Conservation (phyloP, 2,113 vertebrate species). For the Stegostoma tigrinum region DNA sequence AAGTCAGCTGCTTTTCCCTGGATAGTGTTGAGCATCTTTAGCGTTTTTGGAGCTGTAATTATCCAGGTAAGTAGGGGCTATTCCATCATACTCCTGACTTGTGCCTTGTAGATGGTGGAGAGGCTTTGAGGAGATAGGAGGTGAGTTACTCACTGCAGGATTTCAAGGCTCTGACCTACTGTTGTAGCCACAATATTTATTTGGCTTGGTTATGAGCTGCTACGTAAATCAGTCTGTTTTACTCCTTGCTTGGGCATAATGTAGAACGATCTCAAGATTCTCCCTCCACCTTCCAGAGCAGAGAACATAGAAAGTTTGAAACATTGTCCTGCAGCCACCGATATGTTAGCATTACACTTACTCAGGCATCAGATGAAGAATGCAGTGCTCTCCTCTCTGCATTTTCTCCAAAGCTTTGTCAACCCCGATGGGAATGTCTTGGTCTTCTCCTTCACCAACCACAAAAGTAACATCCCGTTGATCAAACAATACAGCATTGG, state of each 20-base stretch:
- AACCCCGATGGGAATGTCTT: conserved; percentile 80
- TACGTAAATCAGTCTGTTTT: not conserved
- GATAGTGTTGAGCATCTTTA: too few relatives aligned
- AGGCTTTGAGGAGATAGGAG: too few relatives aligned
- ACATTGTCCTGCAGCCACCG: not conserved
- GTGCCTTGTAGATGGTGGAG: too few relatives aligned
- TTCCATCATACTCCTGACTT: too few relatives aligned
- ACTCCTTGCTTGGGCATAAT: not conserved
- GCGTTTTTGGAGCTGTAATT: too few relatives aligned
- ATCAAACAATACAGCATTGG: conserved; percentile 67
- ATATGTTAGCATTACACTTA: conserved; percentile 48
- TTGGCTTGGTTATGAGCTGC: not conserved
- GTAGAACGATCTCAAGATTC: not conserved
- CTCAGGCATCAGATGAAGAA: conserved; percentile 77
- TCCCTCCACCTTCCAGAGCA: not conserved
- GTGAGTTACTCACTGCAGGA: too few relatives aligned
- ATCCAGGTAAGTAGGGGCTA: too few relatives aligned
- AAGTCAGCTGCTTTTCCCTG: too few relatives aligned
- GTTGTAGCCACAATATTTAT: too few relatives aligned
- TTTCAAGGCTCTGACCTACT: too few relatives aligned
- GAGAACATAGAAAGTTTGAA: not conserved
- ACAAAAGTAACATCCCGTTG: conserved; percentile 73
- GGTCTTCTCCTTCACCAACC: conserved; percentile 82
- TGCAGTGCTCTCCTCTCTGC: conserved; percentile 84
- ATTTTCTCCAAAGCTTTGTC: conserved; percentile 94